Evolutionary conservation across 2,113 vertebrate genomes (phyloP).

Genomic region (Oenanthe oenanthe): DNA sequence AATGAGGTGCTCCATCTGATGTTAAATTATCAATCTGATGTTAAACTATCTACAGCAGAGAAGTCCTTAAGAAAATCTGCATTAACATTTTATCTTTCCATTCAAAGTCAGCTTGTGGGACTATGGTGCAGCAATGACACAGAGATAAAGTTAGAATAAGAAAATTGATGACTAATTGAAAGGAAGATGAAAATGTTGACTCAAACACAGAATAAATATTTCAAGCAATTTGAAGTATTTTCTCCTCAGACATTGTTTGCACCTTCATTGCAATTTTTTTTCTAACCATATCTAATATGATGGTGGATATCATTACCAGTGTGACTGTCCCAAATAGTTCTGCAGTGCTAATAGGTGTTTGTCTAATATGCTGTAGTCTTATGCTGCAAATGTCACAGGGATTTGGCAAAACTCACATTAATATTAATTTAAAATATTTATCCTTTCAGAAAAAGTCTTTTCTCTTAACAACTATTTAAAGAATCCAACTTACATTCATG

Average conservation of each 20-base stretch:
- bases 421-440: background rate
- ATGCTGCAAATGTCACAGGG: background rate
- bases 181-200: background rate
- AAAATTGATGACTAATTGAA: background rate
- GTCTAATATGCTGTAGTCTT: background rate
- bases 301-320: background rate
- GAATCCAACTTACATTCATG: background rate
- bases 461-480: background rate
- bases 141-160: background rate
- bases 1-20: background rate
- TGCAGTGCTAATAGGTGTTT: background rate
- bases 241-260: rapidly evolving
- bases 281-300: background rate
- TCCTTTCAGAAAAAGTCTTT: background rate
- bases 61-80: background rate
- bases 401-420: background rate
- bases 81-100: background rate
- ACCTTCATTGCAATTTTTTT: rapidly evolving
- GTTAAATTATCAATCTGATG: background rate
- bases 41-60: background rate
- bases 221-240: background rate
- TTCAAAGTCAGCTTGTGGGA: background rate
- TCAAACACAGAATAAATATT: background rate
- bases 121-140: background rate
- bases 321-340: background rate